phyloP scores from a whole-genome alignment of 2,113 vertebrate species.

The Nesogale talazaci region DNA sequence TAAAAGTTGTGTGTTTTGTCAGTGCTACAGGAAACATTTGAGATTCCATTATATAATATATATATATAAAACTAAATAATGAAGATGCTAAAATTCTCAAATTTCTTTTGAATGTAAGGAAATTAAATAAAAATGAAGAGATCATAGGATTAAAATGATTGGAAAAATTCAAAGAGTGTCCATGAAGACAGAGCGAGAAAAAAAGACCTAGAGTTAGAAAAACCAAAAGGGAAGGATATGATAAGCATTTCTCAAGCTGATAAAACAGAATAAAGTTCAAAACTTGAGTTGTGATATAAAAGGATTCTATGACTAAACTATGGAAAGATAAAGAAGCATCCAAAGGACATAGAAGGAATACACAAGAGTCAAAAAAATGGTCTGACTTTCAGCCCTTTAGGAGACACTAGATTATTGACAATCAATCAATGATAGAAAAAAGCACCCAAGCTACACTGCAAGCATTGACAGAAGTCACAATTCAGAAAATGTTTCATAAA shows the following conservation, averaged over 20 bases:
- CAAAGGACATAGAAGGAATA: not conserved
- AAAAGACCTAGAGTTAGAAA: not conserved
- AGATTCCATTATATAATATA: too few relatives aligned
- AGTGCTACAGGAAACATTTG: too few relatives aligned
- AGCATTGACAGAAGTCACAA: too few relatives aligned
- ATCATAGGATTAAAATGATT: not conserved
- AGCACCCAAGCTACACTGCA: too few relatives aligned
- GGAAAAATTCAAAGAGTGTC: not conserved
- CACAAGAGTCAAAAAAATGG: too few relatives aligned
- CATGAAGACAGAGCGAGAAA: not conserved
- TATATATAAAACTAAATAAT: not conserved
- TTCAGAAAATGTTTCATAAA: too few relatives aligned
- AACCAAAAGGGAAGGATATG: not conserved
- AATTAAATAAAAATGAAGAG: not conserved
- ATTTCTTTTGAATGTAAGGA: not conserved
- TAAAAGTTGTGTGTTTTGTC: too few relatives aligned
- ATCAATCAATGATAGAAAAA: too few relatives aligned
- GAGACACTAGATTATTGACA: too few relatives aligned
- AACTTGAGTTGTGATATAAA: not conserved
- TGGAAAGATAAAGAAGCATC: not conserved
- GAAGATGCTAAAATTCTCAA: too few relatives aligned
- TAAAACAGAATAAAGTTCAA: not conserved
- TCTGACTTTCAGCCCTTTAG: too few relatives aligned
- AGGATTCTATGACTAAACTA: not conserved
- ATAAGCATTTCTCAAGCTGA: not conserved